A percentile compares a stretch with the other conserved stretches of the same genome.
These are phyloP conservation scores for Equus quagga DNA, from an alignment of 2,113 vertebrate genomes.

Conservation along the genomic window DNA sequence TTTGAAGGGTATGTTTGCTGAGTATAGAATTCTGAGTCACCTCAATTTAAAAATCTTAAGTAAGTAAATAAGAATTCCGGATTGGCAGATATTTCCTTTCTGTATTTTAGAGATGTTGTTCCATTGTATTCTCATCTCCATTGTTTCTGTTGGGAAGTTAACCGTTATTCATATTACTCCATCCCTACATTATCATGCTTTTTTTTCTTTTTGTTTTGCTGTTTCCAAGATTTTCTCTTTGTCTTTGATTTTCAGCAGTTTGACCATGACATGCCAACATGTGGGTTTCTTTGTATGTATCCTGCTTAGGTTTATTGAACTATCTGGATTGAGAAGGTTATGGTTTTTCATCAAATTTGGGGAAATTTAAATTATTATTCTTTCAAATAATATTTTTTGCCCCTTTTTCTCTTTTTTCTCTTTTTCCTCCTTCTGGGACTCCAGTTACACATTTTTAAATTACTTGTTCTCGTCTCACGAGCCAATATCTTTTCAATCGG, in stretches of 20 bases:
- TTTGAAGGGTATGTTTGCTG: background rate
- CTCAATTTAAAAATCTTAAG: no score
- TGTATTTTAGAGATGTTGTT: background rate
- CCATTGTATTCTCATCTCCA: background rate
- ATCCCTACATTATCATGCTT: background rate
- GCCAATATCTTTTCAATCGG: background rate
- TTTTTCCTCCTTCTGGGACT: background rate
- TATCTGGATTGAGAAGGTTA: background rate
- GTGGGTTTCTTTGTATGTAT: background rate
- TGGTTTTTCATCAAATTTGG: background rate
- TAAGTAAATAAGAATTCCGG: background rate
- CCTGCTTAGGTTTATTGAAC: background rate
- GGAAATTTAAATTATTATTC: background rate
- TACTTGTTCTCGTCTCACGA: background rate
- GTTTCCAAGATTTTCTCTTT: background rate
- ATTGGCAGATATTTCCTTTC: background rate
- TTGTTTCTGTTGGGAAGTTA: background rate
- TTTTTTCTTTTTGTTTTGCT: background rate
- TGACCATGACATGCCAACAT: background rate
- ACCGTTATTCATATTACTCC: background rate
- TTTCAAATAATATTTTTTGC: background rate
- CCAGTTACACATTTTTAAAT: background rate
- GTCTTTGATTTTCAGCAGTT: background rate
- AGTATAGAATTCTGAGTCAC: background rate
- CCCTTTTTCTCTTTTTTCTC: background rate